Percentiles rank a stretch among this genome's conserved stretches.
phyloP scores from a whole-genome alignment of 1,140 invertebrate species.

The Drosophila mayri region DNA sequence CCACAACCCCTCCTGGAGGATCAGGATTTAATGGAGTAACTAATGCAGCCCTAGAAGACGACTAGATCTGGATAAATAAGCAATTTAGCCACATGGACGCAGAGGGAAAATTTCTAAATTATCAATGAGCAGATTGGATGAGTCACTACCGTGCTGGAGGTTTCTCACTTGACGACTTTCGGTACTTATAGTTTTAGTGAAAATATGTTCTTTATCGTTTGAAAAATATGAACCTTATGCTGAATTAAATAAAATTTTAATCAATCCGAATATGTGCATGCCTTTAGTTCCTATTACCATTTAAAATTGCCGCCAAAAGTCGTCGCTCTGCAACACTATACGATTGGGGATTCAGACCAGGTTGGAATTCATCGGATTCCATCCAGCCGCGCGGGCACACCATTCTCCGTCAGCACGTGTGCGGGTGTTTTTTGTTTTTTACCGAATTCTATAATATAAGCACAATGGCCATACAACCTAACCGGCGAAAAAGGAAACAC shows the following conservation, averaged over 20 bases:
- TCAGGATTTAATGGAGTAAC: constrained; percentile 42
- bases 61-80: constrained; percentile 15
- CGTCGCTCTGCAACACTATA: constrained; percentile 2
- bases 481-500: constrained; percentile 73
- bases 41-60: constrained; percentile 61
- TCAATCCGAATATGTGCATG: not conserved
- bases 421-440: constrained; percentile 26
- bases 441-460: constrained; percentile 9
- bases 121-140: constrained; percentile 36
- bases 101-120: constrained; percentile 21
- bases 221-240: constrained; percentile 1
- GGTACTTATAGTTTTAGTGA: constrained; percentile 8
- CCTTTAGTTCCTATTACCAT: not conserved
- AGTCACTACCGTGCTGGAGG: constrained; percentile 26
- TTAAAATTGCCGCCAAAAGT: constrained; percentile 31
- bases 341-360: no score
- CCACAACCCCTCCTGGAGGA: constrained; percentile 16
- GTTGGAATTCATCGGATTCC: not conserved
- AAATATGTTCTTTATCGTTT: constrained; percentile 19
- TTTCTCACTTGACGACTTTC: not conserved
- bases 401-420: constrained; percentile 48
- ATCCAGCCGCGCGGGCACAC: constrained; percentile 1
- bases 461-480: constrained; percentile 76
- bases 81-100: not conserved
- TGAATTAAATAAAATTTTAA: not conserved